Base-by-base conservation (phyloP, 30 jellyfish, hydroid and myxozoan species). In the Rhopilema esculentum region DNA sequence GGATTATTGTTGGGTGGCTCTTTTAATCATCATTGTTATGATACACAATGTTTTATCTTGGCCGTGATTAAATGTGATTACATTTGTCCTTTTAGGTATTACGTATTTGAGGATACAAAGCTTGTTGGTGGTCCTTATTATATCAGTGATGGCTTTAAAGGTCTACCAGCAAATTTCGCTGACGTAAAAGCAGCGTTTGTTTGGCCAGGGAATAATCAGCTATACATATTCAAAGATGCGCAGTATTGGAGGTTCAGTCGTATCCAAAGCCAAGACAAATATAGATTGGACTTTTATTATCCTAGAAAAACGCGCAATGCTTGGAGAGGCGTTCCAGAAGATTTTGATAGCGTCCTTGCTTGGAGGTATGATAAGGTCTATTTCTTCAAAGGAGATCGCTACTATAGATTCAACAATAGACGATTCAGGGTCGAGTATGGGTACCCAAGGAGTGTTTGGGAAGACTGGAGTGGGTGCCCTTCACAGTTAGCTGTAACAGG, bases 311-410 rank as follows among this genome's bases (percentile, higher is more conserved):
- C 86, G 32, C 40, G 57, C 6, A n/a, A 57, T 9, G 95, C 93
- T 1, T 94, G 99, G 99, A 84, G 72, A 57, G 92, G 92, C 22
- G 86, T 94, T n/a, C 99, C 99, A 1, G 83, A 61, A 8, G 75
- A 90, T 75, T 63, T 94, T 7, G 97, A 94, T 83, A 66, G 92
- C 8, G 99, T 89, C 4, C 90, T 90, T 57, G 92, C 90, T 16
- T 94, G 99, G 99, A 94, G 95, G 25, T 85, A 89, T 49, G 91
- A 96, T 22, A 84, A 82, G 25, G 90, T 97, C 51, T 94, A 94
- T 57, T 94, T 94, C 87, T 94, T 94, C 72, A 94, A 90, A 80
- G 97, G 86, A 0, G 73, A 74, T 23, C 57, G 49, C 69, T 92
- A 92, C 61, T 92, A 78, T 66, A 69, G 98, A 53, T 50, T 86